A percentile compares a stretch with the other conserved stretches of the same genome.
These are phyloP conservation scores for Orthosia gothica DNA, from an alignment of 2,888 invertebrate genomes.

Conservation along the genomic window DNA sequence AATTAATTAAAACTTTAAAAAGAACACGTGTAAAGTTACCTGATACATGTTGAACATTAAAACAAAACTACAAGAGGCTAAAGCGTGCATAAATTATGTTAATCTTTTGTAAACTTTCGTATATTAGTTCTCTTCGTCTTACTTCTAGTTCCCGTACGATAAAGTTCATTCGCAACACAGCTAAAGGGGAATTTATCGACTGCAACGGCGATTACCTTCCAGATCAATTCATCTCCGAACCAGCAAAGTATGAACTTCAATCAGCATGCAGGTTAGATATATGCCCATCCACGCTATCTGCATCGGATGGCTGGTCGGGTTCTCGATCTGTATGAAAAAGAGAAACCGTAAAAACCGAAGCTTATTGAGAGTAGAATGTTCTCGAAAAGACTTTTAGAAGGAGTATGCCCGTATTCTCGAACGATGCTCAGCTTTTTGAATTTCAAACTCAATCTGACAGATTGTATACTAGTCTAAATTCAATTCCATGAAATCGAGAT, in stretches of 20 bases:
- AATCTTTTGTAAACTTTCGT: slow-evolving; percentile 30
- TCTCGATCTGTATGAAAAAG: slow-evolving; percentile 83
- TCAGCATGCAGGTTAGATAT: slow-evolving; percentile 89
- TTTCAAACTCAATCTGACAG: slow-evolving; percentile 7
- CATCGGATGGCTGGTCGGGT: slow-evolving; percentile 87
- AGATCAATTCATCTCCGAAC: slow-evolving; percentile 89
- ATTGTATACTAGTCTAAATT: slow-evolving; percentile 19
- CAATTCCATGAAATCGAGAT: slow-evolving; percentile 32
- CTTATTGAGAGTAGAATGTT: slow-evolving; percentile 36
- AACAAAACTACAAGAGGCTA: slow-evolving; percentile 38
- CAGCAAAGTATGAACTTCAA: slow-evolving; percentile 90
- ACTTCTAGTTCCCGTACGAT: slow-evolving; percentile 5
- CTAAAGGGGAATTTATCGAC: slow-evolving; percentile 52
- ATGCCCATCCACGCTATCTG: slow-evolving; percentile 90
- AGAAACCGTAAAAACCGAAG: slow-evolving; percentile 34
- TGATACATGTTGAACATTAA: slow-evolving; percentile 24
- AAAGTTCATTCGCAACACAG: slow-evolving; percentile 34
- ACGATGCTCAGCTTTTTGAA: slow-evolving; percentile 9
- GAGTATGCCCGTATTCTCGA: slow-evolving; percentile 11
- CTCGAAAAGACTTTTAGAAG: background rate
- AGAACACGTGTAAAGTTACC: slow-evolving; percentile 16
- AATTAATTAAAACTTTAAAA: slow-evolving; percentile 18
- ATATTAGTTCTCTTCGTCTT: slow-evolving; percentile 13
- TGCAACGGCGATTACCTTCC: slow-evolving; percentile 78
- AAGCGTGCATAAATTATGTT: slow-evolving; percentile 35